A percentile compares a stretch with the other conserved stretches of the same genome.
Conservation (phyloP, 92 coral and sea anemone genomes). For the Palythoa heliodiscus region DNA sequence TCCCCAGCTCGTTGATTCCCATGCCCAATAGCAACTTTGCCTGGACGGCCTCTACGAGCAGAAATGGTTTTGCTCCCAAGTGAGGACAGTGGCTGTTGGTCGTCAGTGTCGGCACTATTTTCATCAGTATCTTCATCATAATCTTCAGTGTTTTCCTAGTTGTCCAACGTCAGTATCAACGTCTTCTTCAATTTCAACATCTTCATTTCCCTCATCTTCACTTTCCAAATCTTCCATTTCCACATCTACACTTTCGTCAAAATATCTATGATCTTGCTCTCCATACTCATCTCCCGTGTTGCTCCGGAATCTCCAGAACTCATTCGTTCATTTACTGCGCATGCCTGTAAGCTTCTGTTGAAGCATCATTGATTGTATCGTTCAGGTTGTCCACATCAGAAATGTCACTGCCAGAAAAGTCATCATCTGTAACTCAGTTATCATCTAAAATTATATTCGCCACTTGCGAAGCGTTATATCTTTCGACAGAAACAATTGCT, state of each 20-base stretch:
- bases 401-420: conserved; percentile 9
- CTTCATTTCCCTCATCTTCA: neutral
- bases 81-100: neutral
- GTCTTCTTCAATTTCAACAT: conserved; percentile 5
- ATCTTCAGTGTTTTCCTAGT: conserved; percentile 17
- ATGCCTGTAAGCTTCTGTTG: conserved; percentile 7
- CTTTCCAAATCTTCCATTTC: conserved; percentile 5
- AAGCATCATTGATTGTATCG: conserved; percentile 18
- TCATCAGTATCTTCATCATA: neutral
- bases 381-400: neutral
- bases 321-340: conserved; percentile 4
- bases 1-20: neutral
- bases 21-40: neutral
- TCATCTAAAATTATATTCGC: neutral
- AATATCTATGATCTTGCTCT: conserved; percentile 9
- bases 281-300: conserved; percentile 5
- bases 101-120: neutral
- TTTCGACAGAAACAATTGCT: neutral
- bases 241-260: conserved; percentile 8
- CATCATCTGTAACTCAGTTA: conserved; percentile 12
- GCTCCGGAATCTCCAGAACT: neutral
- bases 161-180: conserved; percentile 3
- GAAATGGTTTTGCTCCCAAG: neutral
- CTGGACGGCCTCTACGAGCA: neutral
- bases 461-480: conserved; percentile 9